Evolutionary conservation across 2,888 invertebrate species (phyloP), one percentile per base, ranked within the genome.

Genomic region (Nemotelus pantherinus): DNA sequence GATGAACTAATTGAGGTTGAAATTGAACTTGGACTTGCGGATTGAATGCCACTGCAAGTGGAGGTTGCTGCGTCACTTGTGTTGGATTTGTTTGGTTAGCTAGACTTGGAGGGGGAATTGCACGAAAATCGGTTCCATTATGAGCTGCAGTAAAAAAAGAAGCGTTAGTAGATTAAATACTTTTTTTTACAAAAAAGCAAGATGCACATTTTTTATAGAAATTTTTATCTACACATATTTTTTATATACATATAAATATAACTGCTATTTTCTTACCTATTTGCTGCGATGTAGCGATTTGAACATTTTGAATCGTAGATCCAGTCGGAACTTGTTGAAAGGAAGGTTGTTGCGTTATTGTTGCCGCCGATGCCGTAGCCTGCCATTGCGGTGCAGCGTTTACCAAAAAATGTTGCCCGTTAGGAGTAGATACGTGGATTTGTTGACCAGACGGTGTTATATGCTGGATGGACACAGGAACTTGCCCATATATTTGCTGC

Each of bases 381-480:
- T 71, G 72, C 79, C 79, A 80, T 53, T 80, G 81, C 2, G 81
- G 79, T 0, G 80, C 70, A 3, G 79, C 74, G 71, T 80, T 81
- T 3, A 81, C 80, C 0, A 81, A 74, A 77, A 81, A 81, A 76
- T 81, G 80, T 77, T 81, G 80, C 3, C 80, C 81, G 68, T 77
- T 79, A 1, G 80, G 67, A 4, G 80, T 77, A 50, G 80, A 79
- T 3, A 81, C 79, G 65, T 80, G 80, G 25, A 80, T 79, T 79
- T 79, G 80, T 50, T 81, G 81, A 2, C 74, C 74, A 45, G 74
- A n/a, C 44, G 71, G 50, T n/a, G 79, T 50, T n/a, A 80, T 80
- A 77, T 80, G 81, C 55, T 80, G 80, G 44, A 81, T 80, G 48
- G 81, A 80, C 7, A 81, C 80, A 1, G 81, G 81, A 4, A 80